A percentile compares a stretch with the other conserved stretches of the same genome.
Conservation (phyloP, 2,797 vertebrate genomes). For the Chromis chromis region DNA sequence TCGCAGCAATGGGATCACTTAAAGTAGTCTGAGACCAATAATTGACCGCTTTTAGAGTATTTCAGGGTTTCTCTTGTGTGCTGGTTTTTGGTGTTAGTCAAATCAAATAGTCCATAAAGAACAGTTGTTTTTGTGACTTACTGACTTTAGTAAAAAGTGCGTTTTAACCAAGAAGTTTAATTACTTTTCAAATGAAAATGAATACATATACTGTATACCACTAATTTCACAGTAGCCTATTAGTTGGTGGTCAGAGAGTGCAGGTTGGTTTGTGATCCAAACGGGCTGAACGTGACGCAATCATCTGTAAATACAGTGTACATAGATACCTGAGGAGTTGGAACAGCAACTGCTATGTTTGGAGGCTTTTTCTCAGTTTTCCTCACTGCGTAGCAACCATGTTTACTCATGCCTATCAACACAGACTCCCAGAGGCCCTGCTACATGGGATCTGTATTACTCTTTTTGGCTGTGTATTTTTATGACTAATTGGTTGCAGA, state of each 20-base stretch:
- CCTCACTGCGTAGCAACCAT: slow-evolving; percentile 61
- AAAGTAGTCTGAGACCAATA: background rate
- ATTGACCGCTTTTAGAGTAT: too few relatives aligned
- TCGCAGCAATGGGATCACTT: background rate
- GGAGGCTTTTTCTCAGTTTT: slow-evolving; percentile 28
- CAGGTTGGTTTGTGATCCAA: background rate
- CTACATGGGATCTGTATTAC: slow-evolving; percentile 36
- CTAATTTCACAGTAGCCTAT: too few relatives aligned
- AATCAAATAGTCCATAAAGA: slow-evolving; percentile 6
- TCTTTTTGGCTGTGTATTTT: slow-evolving; percentile 35
- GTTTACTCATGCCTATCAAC: slow-evolving; percentile 59
- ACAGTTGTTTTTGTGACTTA: background rate
- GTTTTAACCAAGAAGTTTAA: too few relatives aligned
- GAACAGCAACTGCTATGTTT: slow-evolving; percentile 29
- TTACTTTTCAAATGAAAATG: too few relatives aligned
- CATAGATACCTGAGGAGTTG: slow-evolving; percentile 9
- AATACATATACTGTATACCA: background rate
- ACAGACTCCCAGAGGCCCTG: slow-evolving; percentile 39
- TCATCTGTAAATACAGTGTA: slow-evolving; percentile 1
- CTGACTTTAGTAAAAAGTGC: background rate
- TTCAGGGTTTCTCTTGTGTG: background rate
- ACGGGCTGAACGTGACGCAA: slow-evolving; percentile 7
- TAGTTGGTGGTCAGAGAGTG: background rate
- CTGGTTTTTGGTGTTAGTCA: background rate
- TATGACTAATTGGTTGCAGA: slow-evolving; percentile 65